These are phyloP conservation scores for Mesoclemmys tuberculata DNA, from an alignment of 2,113 vertebrate species.

Conservation along the genomic window DNA sequence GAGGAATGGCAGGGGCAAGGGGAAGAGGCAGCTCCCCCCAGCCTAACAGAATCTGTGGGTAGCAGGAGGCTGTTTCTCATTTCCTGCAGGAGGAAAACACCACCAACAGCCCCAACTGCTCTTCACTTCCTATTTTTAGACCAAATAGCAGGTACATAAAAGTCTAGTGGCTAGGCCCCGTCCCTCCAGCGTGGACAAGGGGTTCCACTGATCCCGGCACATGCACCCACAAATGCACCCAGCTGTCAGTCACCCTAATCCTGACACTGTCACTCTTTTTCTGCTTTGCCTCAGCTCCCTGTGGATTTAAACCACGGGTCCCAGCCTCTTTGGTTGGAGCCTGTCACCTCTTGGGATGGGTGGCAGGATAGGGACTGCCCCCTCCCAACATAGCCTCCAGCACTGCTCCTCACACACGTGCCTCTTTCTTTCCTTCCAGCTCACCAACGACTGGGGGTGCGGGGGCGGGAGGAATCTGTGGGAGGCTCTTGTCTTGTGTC, in stretches of 20 bases:
- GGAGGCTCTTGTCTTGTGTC: not conserved
- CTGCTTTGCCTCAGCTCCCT: not conserved
- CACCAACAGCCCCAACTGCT: not conserved
- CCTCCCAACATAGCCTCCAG: not conserved
- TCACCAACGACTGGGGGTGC: not conserved
- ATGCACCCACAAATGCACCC: not conserved
- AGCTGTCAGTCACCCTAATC: not conserved
- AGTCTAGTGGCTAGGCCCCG: not conserved
- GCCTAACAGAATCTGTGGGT: accelerated
- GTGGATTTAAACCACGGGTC: not conserved
- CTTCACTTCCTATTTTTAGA: not conserved
- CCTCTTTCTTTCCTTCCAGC: not conserved
- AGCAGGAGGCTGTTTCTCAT: not conserved
- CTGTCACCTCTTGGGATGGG: not conserved
- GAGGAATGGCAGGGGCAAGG: not conserved
- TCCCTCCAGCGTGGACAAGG: not conserved
- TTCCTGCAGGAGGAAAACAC: accelerated
- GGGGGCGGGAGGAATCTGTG: not conserved
- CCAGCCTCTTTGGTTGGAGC: not conserved
- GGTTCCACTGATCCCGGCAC: not conserved
- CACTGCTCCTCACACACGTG: not conserved
- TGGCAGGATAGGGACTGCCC: not conserved
- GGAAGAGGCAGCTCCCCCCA: not conserved
- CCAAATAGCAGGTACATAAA: accelerated
- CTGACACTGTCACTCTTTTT: not conserved